These are phyloP conservation scores for Oxytorus armatus DNA, from an alignment of 2,888 invertebrate genomes.

Conservation along the genomic window DNA sequence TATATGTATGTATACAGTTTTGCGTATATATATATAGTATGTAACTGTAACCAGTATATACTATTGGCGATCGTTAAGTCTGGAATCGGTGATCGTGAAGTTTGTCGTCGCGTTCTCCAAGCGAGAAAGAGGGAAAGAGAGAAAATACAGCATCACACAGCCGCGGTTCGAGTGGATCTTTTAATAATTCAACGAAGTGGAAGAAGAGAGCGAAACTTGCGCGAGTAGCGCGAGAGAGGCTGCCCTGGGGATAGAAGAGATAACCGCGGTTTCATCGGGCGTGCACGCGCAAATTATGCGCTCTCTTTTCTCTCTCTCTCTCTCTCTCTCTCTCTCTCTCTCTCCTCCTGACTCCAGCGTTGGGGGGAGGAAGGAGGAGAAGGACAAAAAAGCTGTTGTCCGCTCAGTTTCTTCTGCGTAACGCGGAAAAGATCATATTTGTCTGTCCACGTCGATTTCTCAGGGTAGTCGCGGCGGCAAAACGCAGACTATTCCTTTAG, in stretches of 20 bases:
- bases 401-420: slow-evolving; percentile 49
- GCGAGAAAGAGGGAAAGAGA: slow-evolving; percentile 20
- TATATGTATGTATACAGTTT: slow-evolving; percentile 10
- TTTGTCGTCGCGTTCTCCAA: slow-evolving; percentile 28
- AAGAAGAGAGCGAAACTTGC: slow-evolving; percentile 62
- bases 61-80: slow-evolving; percentile 67
- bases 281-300: slow-evolving; percentile 66
- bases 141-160: slow-evolving; percentile 23
- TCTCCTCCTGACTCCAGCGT: not conserved
- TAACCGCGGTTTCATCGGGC: slow-evolving; percentile 36
- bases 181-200: slow-evolving; percentile 76
- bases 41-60: slow-evolving; percentile 40
- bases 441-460: slow-evolving; percentile 59
- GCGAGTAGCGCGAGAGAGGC: slow-evolving; percentile 54
- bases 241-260: slow-evolving; percentile 40
- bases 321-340: no score
- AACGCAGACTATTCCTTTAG: not conserved
- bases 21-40: slow-evolving; percentile 27
- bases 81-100: slow-evolving; percentile 59
- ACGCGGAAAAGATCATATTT: slow-evolving; percentile 58
- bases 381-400: slow-evolving; percentile 58
- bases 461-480: slow-evolving; percentile 54
- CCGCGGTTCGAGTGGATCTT: slow-evolving; percentile 65
- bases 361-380: slow-evolving; percentile 12
- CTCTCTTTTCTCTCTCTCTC: slow-evolving; percentile 9